Base-by-base conservation (phyloP, 2,797 vertebrate species). In the Octomys mimax region DNA sequence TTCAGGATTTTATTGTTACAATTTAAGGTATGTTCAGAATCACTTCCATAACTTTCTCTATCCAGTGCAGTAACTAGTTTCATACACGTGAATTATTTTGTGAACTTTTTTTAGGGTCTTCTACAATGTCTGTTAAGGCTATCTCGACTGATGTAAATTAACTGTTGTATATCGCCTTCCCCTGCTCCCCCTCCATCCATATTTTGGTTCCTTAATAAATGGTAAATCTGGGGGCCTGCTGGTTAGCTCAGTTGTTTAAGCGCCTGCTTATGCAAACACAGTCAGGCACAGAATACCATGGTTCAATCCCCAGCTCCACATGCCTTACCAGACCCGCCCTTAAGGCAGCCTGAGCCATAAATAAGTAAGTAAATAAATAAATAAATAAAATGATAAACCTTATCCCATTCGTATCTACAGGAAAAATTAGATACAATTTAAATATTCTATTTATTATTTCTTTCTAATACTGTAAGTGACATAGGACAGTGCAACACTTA, bases 351-450 rank as follows among this genome's bases (percentile, higher is more conserved):
- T 49, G 49, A 49, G 49, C 49, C 49, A 49, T 10, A 49, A 6
- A 49, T 49, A 49, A 6, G 6, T 49, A 49, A 6, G 6, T 49
- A 49, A 2, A 49, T 11, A 49, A 11, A 49, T 49, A 49, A 11
- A 49, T 49, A 49, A 1, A 49, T 49, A 49, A 11, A 49, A 61
- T 85, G 52, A 1, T 85, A 94, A 96, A 89, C 59, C 24, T 95
- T 54, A 89, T 81, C 14, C 9, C 28, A 73, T 89, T 78, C 19
- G 16, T 92, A 77, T 4, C 18, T 89, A 73, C 73, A 83, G 12
- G n/a, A 81, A 86, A 87, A 92, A n/a, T 81, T 80, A 94, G 7
- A 13, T 80, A n/a, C 68, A 80, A 70, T 73, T 33, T 57, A 90
- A 89, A 52, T 86, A 70, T 86, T 93, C 54, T 71, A 7, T 84